Evolutionary conservation across 2,797 vertebrate species (phyloP), one percentile per base, ranked within the genome.

Genomic region (Neostethus bicornis): DNA sequence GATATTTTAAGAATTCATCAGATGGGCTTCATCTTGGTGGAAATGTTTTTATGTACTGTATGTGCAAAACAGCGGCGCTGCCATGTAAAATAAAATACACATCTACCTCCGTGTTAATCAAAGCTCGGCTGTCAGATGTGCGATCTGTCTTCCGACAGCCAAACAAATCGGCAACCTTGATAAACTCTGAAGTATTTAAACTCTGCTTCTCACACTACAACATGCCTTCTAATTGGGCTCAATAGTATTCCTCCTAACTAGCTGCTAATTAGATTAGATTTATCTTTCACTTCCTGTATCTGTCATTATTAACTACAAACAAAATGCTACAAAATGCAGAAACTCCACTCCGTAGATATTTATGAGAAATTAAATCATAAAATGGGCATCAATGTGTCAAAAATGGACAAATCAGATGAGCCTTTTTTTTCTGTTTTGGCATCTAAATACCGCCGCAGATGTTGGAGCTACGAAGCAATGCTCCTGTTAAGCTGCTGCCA

Each of bases 251-350:
- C 64, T 83, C 84, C 76, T 89, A 88, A 91, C 82, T 81, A 88
- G 79, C 81, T 82, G 85, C 80, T 90, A 90, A 91, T 91, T 87
- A 87, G 73, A 85, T 85, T 73, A 81, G 72, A 69, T 73, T 81
- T 73, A 80, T 90, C 51, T 73, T 73, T 81, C 72, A 60, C 73
- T 65, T 58, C 20, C 62, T 73, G 69, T 65, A 70, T 64, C 50
- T 67, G 57, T 75, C 66, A 70, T 87, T 83, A 68, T 70, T 83
- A 73, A 47, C 56, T 41, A 45, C 12, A 23, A 79, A 73, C 55
- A 77, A 83, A 83, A 83, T 64, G 64, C 54, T 62, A 52, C 60
- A 47, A 45, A 51, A 50, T 47, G 39, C 19, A 17, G 49, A 20
- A 28, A 37, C 38, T n/a, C 31, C 49, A 42, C 61, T 50, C 10